Conservation (phyloP, 2,797 vertebrate genomes). For the Tachyglossus aculeatus region DNA sequence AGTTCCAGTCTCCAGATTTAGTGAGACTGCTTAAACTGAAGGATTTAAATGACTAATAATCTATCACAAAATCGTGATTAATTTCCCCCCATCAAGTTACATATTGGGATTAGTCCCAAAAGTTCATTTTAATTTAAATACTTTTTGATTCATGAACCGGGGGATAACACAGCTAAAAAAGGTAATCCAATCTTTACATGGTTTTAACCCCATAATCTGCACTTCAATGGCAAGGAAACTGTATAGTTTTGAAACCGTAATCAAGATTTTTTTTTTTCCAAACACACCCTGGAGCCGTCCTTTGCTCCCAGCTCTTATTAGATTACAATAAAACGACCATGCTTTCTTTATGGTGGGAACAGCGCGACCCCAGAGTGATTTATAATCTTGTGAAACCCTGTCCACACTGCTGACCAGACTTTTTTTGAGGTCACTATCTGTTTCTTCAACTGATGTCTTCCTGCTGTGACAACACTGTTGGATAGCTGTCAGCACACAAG, state of each 20-base stretch:
- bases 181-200: conserved; percentile 82
- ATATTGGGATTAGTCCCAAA: conserved; percentile 81
- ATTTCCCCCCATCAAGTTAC: conserved; percentile 76
- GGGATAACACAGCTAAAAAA: conserved; percentile 84
- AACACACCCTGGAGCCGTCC: conserved; percentile 86
- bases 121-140: conserved; percentile 83
- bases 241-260: conserved; percentile 84
- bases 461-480: conserved; percentile 95
- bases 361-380: conserved; percentile 87
- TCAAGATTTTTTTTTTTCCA: conserved; percentile 73
- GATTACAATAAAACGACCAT: conserved; percentile 86
- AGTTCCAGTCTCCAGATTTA: conserved; percentile 74
- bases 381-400: conserved; percentile 93
- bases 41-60: conserved; percentile 69
- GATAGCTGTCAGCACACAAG: conserved; percentile 89
- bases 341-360: conserved; percentile 89
- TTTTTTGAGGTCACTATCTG: conserved; percentile 83
- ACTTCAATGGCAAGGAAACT: conserved; percentile 83
- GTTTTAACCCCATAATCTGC: conserved; percentile 84
- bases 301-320: conserved; percentile 90
- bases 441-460: conserved; percentile 94
- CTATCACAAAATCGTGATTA: conserved; percentile 80
- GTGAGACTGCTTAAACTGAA: conserved; percentile 66
- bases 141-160: conserved; percentile 83
- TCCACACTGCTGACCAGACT: conserved; percentile 82